Percentiles rank a stretch among this genome's conserved stretches.
Conservation (phyloP, 2,113 vertebrate genomes). For the Actinemys pallida region DNA sequence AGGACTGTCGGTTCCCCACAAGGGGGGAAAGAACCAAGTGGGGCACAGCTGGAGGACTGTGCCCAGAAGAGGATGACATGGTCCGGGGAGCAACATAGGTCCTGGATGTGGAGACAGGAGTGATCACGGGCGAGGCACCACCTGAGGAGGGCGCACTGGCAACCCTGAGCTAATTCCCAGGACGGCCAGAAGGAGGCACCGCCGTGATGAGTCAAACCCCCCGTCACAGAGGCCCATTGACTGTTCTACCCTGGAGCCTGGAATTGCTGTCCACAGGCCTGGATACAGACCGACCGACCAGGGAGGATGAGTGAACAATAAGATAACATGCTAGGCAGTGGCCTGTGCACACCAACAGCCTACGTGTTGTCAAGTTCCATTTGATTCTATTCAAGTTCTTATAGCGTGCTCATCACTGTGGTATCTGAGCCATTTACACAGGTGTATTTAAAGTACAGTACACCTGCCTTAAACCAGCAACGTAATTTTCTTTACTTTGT, state of each 20-base stretch:
- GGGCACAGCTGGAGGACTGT: too few relatives aligned
- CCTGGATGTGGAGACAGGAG: too few relatives aligned
- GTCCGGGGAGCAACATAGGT: fast-evolving
- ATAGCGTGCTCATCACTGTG: not conserved
- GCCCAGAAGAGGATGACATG: too few relatives aligned
- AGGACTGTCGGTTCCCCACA: too few relatives aligned
- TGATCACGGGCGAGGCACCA: too few relatives aligned
- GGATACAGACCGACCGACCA: not conserved
- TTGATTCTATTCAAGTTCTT: not conserved
- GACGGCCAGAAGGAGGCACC: too few relatives aligned
- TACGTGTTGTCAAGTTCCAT: not conserved
- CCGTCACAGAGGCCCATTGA: too few relatives aligned
- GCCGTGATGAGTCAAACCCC: too few relatives aligned
- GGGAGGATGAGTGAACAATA: not conserved
- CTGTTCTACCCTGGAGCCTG: too few relatives aligned
- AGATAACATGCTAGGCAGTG: not conserved
- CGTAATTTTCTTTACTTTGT: not conserved
- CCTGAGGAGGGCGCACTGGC: too few relatives aligned
- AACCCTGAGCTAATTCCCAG: too few relatives aligned
- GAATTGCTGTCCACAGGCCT: not conserved
- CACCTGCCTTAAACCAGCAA: not conserved
- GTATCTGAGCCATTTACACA: not conserved
- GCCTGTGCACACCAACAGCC: not conserved
- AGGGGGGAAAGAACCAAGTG: too few relatives aligned
- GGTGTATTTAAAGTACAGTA: not conserved